Base-by-base conservation (phyloP, 2,113 vertebrate genomes). In the Lepisosteus osseus region DNA sequence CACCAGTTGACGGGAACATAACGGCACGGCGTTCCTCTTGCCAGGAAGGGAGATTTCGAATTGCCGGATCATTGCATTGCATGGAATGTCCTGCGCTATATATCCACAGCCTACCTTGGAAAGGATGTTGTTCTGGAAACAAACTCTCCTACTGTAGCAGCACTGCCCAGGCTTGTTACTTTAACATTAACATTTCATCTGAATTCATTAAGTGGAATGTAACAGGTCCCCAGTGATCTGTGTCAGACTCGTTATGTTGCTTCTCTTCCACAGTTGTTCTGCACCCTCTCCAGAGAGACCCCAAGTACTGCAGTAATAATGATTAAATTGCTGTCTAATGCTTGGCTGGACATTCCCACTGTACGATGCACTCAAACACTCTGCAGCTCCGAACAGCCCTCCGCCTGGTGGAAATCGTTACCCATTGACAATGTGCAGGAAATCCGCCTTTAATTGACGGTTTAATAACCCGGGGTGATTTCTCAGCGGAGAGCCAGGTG, bases 271-370 rank as follows among this genome's bases (percentile, higher is more conserved):
- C 76, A 83, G 74, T 76, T 4, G 75, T 77, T 81, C 73, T 80
- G 74, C 75, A 72, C 72, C 29, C 82, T 67, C 80, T 81, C 74
- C 74, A 77, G 80, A 84, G 77, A 85, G 66, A 67, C 68, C 75
- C 73, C 76, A 77, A 83, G 79, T 67, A 72, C 76, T 72, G 75
- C 72, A 75, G 81, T 81, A 83, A 82, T 74, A 82, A 84, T 83
- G 77, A 87, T 85, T 81, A 83, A 89, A 82, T 83, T 80, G 76
- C 79, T 82, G 73, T 81, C 83, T 84, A 79, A 88, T 82, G 80
- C 77, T 73, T 82, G 76, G 73, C 76, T 78, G 82, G 84, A 84
- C 83, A 82, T 79, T 78, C 76, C 73, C 85, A 82, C 72, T 79
- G 43, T 41, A 51, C 9, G 4, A 44, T 14, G 61, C 70, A 59